Evolutionary conservation across 2,113 vertebrate genomes (phyloP).

Genomic region (Petrocephalus zakoni): DNA sequence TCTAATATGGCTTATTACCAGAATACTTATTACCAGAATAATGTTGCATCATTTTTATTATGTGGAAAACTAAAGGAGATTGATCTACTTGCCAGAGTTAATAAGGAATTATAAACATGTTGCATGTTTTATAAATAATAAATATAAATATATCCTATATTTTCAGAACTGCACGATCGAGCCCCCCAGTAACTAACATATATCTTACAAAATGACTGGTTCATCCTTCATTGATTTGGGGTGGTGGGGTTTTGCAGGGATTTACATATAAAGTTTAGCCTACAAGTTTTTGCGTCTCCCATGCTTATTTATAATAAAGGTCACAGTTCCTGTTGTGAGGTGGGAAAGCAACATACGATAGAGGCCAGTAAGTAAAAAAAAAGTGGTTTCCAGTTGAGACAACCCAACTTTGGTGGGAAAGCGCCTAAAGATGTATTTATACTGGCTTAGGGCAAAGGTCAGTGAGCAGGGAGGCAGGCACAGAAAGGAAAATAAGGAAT

Average conservation of each 20-base stretch:
- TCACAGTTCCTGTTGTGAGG: neutral
- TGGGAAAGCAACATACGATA: neutral
- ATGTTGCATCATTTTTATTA: neutral
- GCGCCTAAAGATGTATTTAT: conserved; percentile 5
- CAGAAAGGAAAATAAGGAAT: conserved; percentile 39
- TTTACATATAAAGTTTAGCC: neutral
- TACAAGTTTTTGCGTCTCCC: neutral
- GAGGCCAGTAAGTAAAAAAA: neutral
- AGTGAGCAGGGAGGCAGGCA: conserved; percentile 35
- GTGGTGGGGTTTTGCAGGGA: neutral
- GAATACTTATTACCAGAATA: neutral
- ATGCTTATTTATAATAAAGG: neutral
- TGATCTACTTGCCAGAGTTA: neutral
- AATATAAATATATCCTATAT: neutral
- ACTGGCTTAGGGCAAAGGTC: conserved; percentile 32
- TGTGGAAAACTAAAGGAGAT: neutral
- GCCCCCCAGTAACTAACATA: neutral
- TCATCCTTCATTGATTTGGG: neutral
- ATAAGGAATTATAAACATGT: neutral
- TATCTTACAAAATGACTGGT: neutral
- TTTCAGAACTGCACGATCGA: neutral
- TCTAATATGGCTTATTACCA: no score
- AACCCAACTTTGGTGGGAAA: neutral
- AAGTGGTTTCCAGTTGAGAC: neutral
- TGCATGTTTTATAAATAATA: neutral